Base-by-base conservation (phyloP, 2,113 vertebrate species). In the Mellivora capensis region DNA sequence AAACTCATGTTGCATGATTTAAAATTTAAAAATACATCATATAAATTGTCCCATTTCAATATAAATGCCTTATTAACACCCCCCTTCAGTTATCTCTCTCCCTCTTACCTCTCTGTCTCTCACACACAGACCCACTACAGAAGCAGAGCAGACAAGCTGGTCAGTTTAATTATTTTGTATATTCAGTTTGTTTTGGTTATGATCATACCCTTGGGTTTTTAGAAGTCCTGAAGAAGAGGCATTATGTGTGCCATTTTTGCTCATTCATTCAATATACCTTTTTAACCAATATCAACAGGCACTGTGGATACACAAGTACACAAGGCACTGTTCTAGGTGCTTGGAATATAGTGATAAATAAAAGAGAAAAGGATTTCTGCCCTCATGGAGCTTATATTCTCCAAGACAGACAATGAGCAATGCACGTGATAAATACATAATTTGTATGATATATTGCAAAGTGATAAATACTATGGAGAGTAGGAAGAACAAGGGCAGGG, bases 1-100 rank as follows among this genome's bases (percentile, higher is more conserved):
- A 97, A 59, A 80, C 20, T 64, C n/a, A 69, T 67, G 72, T 82
- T 94, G 64, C 8, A 12, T 47, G 20, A 86, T 54, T 82, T 85
- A 81, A 87, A 97, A 67, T 44, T 69, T 90, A 37, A 91, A 92
- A 94, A n/a, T 59, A 8, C 6, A 52, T 80, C 21, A 82, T 47
- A 49, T 44, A 94, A 90, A 64, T 71, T 94, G 8, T 20, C 7
- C 31, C 15, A 31, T 77, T 85, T 96, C 42, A 82, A 23, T 61
- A 90, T 39, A 81, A 88, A 64, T 81, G 27, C 1, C 59, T 81
- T 83, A 25, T 81, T 80, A 49, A 81, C 27, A 39, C 23, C 0
- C 71, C 8, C 8, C 34, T 49, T 74, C 3, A 4, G 37, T 31
- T 84, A 37, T 84, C 15, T 90, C 13, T 76, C 15, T 57, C 13